Evolutionary conservation across 2,888 invertebrate species (phyloP).

Genomic region (Molorchus minor): DNA sequence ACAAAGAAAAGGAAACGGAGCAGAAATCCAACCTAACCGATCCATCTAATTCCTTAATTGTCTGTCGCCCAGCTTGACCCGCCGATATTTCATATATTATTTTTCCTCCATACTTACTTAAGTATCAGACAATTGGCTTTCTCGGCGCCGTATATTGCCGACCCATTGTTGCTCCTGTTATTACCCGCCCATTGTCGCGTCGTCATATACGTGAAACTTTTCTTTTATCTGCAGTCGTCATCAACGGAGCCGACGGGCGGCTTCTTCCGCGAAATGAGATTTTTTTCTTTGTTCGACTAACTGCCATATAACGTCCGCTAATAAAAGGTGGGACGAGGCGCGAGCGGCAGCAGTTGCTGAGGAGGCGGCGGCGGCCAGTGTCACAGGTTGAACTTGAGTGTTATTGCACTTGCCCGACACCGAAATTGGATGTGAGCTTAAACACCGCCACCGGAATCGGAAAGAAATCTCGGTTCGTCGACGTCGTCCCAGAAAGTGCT

Average conservation of each 20-base stretch:
- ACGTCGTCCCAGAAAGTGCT: slow-evolving; percentile 12
- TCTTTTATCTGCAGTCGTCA: slow-evolving; percentile 60
- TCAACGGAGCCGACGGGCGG: slow-evolving; percentile 44
- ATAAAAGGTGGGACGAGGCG: slow-evolving; percentile 53
- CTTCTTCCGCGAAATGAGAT: slow-evolving; percentile 58
- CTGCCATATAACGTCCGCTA: slow-evolving; percentile 57
- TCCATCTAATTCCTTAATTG: slow-evolving; percentile 28
- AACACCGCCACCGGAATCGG: slow-evolving; percentile 12
- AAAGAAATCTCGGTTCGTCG: slow-evolving; percentile 5
- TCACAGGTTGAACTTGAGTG: slow-evolving; percentile 53
- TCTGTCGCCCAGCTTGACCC: slow-evolving; percentile 33
- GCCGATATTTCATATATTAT: slow-evolving; percentile 48
- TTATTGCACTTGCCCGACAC: slow-evolving; percentile 44
- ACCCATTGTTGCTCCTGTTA: slow-evolving; percentile 58
- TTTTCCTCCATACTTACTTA: slow-evolving; percentile 53
- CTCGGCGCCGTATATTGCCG: slow-evolving; percentile 58
- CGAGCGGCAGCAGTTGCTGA: slow-evolving; percentile 28
- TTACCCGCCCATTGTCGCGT: slow-evolving; percentile 57
- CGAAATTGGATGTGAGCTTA: slow-evolving; percentile 23
- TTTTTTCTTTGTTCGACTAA: slow-evolving; percentile 59
- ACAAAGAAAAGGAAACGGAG: slow-evolving; percentile 4
- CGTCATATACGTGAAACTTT: slow-evolving; percentile 59
- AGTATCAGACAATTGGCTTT: slow-evolving; percentile 57
- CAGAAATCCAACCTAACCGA: slow-evolving; percentile 17
- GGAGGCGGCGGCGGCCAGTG: slow-evolving; percentile 36